A percentile compares a stretch with the other conserved stretches of the same genome.
Evolutionary conservation across 2,888 invertebrate genomes (phyloP).

Genomic region (Hypolimnas misippus): DNA sequence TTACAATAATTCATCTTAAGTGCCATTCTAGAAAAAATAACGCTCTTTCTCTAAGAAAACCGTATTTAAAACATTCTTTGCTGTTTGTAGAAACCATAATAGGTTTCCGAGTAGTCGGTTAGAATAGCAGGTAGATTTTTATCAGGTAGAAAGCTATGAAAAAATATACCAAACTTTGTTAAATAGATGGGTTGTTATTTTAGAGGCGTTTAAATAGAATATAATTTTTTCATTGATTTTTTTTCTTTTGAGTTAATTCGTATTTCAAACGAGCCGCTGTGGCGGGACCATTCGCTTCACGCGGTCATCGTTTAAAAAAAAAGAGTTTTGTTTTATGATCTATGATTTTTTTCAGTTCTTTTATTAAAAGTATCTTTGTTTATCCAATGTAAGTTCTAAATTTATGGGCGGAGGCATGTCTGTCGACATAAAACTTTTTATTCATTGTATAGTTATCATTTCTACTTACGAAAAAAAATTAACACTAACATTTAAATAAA

Average conservation of each 20-base stretch:
- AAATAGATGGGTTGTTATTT: not conserved
- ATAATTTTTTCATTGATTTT: not conserved
- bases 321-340: too few relatives aligned
- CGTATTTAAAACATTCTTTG: constrained; percentile 53
- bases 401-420: too few relatives aligned
- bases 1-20: constrained; percentile 47
- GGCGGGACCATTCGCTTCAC: not conserved
- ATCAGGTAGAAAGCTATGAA: constrained; percentile 39
- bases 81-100: constrained; percentile 73
- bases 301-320: too few relatives aligned
- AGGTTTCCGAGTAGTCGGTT: constrained; percentile 69
- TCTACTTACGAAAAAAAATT: too few relatives aligned
- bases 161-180: constrained; percentile 39
- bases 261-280: too few relatives aligned
- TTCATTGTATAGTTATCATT: too few relatives aligned
- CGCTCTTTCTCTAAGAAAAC: constrained; percentile 21
- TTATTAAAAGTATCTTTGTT: too few relatives aligned
- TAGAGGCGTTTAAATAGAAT: not conserved
- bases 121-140: constrained; percentile 52
- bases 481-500: too few relatives aligned
- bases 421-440: too few relatives aligned
- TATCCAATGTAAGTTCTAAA: too few relatives aligned
- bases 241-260: not conserved
- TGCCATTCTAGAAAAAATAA: constrained; percentile 51
- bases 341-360: too few relatives aligned